These are phyloP conservation scores for Drosophila ogumai DNA, from an alignment of 1,140 invertebrate genomes.

Conservation along the genomic window DNA sequence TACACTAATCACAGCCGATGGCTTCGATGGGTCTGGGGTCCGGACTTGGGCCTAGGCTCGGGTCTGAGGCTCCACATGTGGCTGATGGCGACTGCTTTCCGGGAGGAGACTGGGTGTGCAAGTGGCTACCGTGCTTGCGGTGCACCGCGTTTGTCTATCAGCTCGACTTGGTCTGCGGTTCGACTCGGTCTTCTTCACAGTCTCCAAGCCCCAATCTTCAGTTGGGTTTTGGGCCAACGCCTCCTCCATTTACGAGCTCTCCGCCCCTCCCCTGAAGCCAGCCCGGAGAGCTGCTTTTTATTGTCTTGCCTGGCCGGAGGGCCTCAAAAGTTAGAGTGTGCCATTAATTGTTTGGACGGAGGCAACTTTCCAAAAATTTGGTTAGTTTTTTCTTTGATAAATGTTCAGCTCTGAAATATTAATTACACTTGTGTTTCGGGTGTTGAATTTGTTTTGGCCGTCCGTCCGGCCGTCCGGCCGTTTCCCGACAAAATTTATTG, in stretches of 20 bases:
- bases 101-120: conserved; percentile 26
- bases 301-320: conserved; percentile 40
- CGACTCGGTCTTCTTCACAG: background rate
- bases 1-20: conserved; percentile 65
- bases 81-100: conserved; percentile 14
- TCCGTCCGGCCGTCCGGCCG: conserved; percentile 5
- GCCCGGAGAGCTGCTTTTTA: conserved; percentile 40
- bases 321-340: conserved; percentile 59
- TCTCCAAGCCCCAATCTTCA: background rate
- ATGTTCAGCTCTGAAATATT: conserved; percentile 76
- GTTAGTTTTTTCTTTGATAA: conserved; percentile 69
- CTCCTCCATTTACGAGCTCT: conserved; percentile 23
- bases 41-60: background rate
- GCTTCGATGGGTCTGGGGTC: conserved; percentile 42
- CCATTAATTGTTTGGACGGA: conserved; percentile 70
- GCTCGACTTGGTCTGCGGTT: conserved; percentile 22
- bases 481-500: conserved; percentile 65
- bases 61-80: conserved; percentile 10
- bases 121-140: conserved; percentile 44
- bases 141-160: conserved; percentile 52
- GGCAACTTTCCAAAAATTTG: conserved; percentile 73
- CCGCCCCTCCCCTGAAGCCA: conserved; percentile 1
- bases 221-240: conserved; percentile 30
- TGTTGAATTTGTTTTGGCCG: conserved; percentile 66
- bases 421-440: conserved; percentile 73